These are phyloP conservation scores for Palythoa grandis DNA, from an alignment of 92 coral and sea anemone species.

Conservation along the genomic window DNA sequence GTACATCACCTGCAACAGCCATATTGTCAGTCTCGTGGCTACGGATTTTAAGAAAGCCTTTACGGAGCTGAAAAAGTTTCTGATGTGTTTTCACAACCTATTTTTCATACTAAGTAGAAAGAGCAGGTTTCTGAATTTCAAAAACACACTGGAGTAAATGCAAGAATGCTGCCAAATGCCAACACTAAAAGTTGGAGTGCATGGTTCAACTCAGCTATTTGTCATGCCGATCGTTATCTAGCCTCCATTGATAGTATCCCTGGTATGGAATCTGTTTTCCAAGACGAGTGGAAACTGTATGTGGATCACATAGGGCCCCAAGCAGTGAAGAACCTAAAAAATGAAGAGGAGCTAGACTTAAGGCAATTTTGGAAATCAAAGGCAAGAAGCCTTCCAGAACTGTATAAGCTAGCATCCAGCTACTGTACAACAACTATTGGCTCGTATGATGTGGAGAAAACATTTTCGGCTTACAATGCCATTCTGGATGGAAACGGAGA, in stretches of 20 bases:
- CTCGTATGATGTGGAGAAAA: slow-evolving; percentile 60
- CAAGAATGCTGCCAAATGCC: too few relatives aligned
- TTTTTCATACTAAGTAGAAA: slow-evolving; percentile 66
- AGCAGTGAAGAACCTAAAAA: slow-evolving; percentile 46
- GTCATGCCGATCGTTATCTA: not conserved
- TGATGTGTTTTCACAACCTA: slow-evolving; percentile 65
- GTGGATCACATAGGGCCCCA: slow-evolving; percentile 39
- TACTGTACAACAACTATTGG: slow-evolving; percentile 55
- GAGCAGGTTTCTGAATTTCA: slow-evolving; percentile 40
- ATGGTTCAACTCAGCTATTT: too few relatives aligned
- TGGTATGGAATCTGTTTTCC: slow-evolving; percentile 51
- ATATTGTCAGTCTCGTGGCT: slow-evolving; percentile 71
- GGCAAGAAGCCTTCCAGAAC: slow-evolving; percentile 61
- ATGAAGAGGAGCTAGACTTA: slow-evolving; percentile 50
- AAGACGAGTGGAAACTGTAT: slow-evolving; percentile 63
- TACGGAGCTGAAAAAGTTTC: slow-evolving; percentile 59
- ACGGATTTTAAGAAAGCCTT: slow-evolving; percentile 66
- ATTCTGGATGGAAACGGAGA: slow-evolving; percentile 47
- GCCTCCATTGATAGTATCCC: slow-evolving; percentile 50
- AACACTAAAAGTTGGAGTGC: too few relatives aligned
- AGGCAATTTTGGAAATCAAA: slow-evolving; percentile 65
- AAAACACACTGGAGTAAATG: not conserved
- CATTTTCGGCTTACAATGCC: slow-evolving; percentile 54
- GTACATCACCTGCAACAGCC: slow-evolving; percentile 72
- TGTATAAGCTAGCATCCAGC: slow-evolving; percentile 46